phyloP scores from a whole-genome alignment of 2,113 vertebrate species.

The Sterrhoptilus dennistouni region DNA sequence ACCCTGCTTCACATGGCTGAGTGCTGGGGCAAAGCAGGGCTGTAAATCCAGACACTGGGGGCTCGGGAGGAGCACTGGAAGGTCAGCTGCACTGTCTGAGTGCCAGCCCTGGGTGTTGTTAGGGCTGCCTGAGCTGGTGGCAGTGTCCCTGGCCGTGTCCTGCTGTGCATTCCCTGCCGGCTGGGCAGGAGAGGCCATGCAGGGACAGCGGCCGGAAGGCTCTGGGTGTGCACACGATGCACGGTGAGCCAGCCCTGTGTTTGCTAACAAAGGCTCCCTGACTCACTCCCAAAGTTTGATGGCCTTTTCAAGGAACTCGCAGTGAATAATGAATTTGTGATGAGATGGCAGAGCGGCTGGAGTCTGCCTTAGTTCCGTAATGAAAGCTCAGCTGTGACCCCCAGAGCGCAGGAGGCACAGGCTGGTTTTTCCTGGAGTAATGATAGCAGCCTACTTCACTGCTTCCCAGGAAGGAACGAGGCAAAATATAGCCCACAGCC shows the following conservation, averaged over 20 bases:
- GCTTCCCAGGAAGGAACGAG: not conserved
- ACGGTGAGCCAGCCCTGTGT: not conserved
- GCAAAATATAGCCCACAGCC: slow-evolving; percentile 4
- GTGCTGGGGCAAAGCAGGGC: not conserved
- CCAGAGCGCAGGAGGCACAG: accelerated
- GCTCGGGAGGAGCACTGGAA: not conserved
- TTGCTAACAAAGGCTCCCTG: not conserved
- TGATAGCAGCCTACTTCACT: not conserved
- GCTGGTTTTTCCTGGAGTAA: slow-evolving; percentile 18
- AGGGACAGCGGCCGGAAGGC: not conserved
- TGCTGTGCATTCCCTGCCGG: accelerated
- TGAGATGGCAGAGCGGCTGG: not conserved
- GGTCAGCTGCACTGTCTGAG: accelerated
- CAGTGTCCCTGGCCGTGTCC: not conserved
- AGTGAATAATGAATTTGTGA: not conserved
- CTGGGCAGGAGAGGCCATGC: accelerated
- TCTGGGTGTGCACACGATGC: accelerated
- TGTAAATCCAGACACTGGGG: not conserved
- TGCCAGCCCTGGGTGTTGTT: not conserved
- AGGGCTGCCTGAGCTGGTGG: not conserved
- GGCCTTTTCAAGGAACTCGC: not conserved
- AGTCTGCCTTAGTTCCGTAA: not conserved
- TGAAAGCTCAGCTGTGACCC: not conserved
- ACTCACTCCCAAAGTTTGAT: not conserved
- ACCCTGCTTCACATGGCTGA: accelerated